Evolutionary conservation across 1,140 invertebrate genomes (phyloP).

Genomic region (Aleiodes sp.): DNA sequence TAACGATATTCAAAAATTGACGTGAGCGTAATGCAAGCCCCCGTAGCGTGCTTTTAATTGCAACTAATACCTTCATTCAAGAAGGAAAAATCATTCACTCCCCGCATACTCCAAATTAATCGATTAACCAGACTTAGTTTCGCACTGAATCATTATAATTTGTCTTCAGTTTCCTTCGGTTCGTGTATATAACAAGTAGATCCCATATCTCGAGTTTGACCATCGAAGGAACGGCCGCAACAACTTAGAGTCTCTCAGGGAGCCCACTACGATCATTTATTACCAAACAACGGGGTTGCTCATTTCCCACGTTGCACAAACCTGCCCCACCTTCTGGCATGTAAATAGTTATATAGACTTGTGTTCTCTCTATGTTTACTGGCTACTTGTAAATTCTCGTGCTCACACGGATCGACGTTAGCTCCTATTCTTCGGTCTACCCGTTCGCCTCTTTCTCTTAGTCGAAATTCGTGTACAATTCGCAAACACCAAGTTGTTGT

Average conservation of each 20-base stretch:
- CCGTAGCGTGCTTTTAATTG: too few species aligned
- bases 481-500: too few species aligned
- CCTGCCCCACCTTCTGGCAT: background rate
- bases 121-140: too few species aligned
- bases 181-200: background rate
- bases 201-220: background rate
- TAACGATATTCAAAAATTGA: too few species aligned
- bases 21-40: too few species aligned
- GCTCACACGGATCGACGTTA: conserved; percentile 20
- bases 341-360: background rate
- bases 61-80: too few species aligned
- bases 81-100: too few species aligned
- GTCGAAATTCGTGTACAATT: conserved; percentile 2
- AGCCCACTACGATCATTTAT: conserved; percentile 32
- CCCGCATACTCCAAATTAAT: too few species aligned
- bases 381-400: conserved; percentile 27
- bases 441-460: background rate
- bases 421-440: background rate
- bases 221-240: conserved; percentile 30
- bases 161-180: background rate
- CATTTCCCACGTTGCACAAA: background rate
- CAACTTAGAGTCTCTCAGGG: conserved; percentile 34
- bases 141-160: too few species aligned
- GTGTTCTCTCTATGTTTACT: conserved; percentile 3
- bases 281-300: conserved; percentile 17